Evolutionary conservation across 1,140 invertebrate genomes (phyloP), one percentile per base, ranked within the genome.

Genomic region (Diorhabda sublineata): DNA sequence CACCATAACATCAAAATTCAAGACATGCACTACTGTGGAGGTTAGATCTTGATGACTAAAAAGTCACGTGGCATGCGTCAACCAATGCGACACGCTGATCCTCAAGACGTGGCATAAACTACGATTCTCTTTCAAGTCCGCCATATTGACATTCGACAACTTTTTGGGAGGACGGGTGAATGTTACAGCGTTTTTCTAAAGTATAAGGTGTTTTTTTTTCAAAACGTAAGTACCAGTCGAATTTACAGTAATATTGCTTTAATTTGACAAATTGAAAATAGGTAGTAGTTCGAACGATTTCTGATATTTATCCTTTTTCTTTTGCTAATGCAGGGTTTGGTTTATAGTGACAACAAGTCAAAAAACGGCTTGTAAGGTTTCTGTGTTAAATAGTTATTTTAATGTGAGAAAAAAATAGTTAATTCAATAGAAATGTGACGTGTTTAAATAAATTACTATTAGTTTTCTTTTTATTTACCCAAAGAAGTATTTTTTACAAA

Each of bases 121-220:
- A 88, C 85, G 86, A 88, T 88, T 83, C 85, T 87, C 83, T 88
- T 89, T 84, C 84, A 87, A 85, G 84, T 88, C 87, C 87, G 89
- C 88, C 89, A 90, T 90, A 89, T 90, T 90, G 88, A 89, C 88
- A 88, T 87, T 85, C 86, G 87, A 85, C 85, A 87, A 86, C 85
- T 87, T 65, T 86, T 67, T 79, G 81, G 85, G 87, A 87, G 85
- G 85, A 71, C 87, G 85, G 84, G 87, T 86, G 87, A 85, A 87
- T 88, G 85, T 87, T 85, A 84, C 87, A 83, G 85, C 83, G 85
- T 87, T 87, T 84, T 85, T 86, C 84, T 84, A 83, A 82, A 82
- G 85, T 85, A 85, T 84, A 83, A 81, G 82, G 84, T 84, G 82
- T 85, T 85, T 88, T 82, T 84, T 84, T 78, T 80, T 77, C 82